These are phyloP conservation scores for Thalassarche chlororhynchos DNA, from an alignment of 2,113 vertebrate species.

Conservation along the genomic window DNA sequence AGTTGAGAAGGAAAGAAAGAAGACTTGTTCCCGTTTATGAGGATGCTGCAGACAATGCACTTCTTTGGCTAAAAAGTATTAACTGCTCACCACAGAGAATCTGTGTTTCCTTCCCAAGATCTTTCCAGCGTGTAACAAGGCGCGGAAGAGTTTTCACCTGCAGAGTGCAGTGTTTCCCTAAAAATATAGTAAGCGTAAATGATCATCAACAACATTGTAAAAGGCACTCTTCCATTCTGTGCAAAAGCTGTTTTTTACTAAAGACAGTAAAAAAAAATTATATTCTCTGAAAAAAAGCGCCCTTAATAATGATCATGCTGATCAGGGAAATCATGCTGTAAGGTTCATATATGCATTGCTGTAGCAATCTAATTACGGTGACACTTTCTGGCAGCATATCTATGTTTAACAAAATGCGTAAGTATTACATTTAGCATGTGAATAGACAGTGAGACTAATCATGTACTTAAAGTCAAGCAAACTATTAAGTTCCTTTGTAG, in stretches of 20 bases:
- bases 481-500: background rate
- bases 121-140: background rate
- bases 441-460: background rate
- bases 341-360: background rate
- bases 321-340: background rate
- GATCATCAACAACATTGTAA: background rate
- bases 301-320: background rate
- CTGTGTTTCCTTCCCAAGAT: background rate
- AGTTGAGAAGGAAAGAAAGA: background rate
- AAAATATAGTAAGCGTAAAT: background rate
- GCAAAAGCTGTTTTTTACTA: background rate
- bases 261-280: background rate
- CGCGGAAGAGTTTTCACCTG: background rate
- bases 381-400: background rate
- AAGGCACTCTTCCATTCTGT: background rate
- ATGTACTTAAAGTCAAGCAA: background rate
- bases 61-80: background rate
- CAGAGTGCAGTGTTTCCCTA: conserved; percentile 50
- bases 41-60: background rate
- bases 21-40: background rate
- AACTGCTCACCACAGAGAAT: background rate
- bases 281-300: background rate
- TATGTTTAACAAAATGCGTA: background rate
- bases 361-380: background rate
- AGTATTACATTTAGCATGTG: background rate